Evolutionary conservation across 2,888 invertebrate genomes (phyloP), one percentile per base, ranked within the genome.

Genomic region (Hedya salicella): DNA sequence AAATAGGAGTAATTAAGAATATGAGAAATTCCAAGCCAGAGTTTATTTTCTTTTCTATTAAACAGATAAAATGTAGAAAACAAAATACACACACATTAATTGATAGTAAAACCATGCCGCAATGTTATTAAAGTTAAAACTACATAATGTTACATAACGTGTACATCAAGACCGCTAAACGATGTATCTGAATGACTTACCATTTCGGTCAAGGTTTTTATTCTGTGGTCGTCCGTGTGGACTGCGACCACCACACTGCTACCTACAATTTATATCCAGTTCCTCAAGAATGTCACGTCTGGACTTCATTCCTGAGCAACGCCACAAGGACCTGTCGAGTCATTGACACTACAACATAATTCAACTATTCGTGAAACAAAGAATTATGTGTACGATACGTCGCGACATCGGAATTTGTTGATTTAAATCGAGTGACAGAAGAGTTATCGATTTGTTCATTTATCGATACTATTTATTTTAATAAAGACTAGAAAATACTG

Each of bases 251-350:
- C 75, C 73, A 75, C 78, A 79, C 83, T 78, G 76, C 81, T 79
- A 83, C 75, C 82, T 77, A 89, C 89, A 86, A 83, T 84, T 85
- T 91, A 91, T 91, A 89, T 91, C 90, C 86, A 89, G 89, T 88
- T 87, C 79, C 73, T 81, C 80, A 83, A 88, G 87, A 88, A 88
- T 88, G 83, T 82, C 80, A 88, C 77, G 80, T 83, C 89, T 84
- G 88, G 90, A 89, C 90, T 83, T 91, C 89, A 90, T 91, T 89
- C 89, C 88, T 84, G 78, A 78, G 77, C 76, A 78, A 75, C 81
- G 77, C 76, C 78, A 75, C 81, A 83, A 86, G 86, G 85, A 85
- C 82, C 76, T 75, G 72, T 75, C 68, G 75, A 75, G 87, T 86
- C 87, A 81, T 78, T 86, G 84, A 87, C 86, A 81, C 73, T 72